Base-by-base conservation (phyloP, 2,113 vertebrate genomes). In the Holacanthus passer region DNA sequence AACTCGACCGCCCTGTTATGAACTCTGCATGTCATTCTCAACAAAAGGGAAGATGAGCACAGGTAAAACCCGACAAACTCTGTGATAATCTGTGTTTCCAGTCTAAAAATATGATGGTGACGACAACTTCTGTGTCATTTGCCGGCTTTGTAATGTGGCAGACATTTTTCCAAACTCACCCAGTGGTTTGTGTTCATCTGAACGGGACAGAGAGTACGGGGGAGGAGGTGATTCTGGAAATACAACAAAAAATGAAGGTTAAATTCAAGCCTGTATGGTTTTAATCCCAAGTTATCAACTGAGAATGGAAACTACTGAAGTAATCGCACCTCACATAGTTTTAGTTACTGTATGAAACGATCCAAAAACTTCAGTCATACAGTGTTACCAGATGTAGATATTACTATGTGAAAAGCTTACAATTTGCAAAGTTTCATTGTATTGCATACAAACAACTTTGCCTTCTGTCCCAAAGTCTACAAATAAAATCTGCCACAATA, bases 201-300 rank as follows among this genome's bases (percentile, higher is more conserved):
- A 95, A 82, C 93, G 95, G 92, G 98, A 98, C 93, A 97, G 95
- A 81, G 97, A 98, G 83, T 99, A 99, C 29, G 98, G 98, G 84
- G 98, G 98, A 68, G 98, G 98, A 48, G 98, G 98, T 53, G 97
- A 98, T 88, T 99, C 98, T 99, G 95, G 66, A 82, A 95, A 87
- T 4, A 78, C 66, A 89, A 79, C 20, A 59, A 13, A 24, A 71
- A 82, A 48, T 69, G 0, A 65, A 58, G 29, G 27, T 63, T 24
- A 56, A 50, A 31, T 82, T 71, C 76, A 80, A 79, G 60, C 11
- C 62, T 55, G 39, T 2, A 6, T 52, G 39, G 45, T 41, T 2
- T 27, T 27, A 24, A 39, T 3, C 27, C 31, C 56, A 4, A 41
- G 47, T 27, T 8, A 69, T 32, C 35, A 60, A 24, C 64, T 20